Evolutionary conservation across 92 coral and sea anemone genomes (phyloP).

Genomic region (Porites divaricata): DNA sequence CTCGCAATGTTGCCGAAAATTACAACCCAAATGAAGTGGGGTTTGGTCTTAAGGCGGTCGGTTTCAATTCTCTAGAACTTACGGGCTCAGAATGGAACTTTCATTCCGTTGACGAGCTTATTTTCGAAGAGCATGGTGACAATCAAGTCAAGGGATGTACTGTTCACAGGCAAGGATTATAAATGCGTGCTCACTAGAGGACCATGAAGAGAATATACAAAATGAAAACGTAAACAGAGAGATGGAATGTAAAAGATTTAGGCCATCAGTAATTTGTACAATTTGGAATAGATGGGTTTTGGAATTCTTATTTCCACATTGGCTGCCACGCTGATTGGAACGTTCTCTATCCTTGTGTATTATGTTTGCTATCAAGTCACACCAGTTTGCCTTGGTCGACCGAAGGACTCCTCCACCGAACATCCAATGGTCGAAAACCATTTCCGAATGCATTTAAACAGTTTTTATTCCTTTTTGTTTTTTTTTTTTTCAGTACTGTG

Average conservation of each 20-base stretch:
- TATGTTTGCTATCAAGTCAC: neutral
- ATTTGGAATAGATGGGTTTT: neutral
- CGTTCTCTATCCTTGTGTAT: neutral
- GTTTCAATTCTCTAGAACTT: neutral
- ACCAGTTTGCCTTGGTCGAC: neutral
- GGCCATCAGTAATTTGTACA: conserved; percentile 3
- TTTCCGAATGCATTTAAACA: neutral
- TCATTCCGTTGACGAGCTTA: neutral
- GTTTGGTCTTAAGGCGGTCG: neutral
- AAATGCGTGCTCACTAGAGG: neutral
- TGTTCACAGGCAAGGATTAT: conserved; percentile 9
- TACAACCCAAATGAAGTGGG: conserved; percentile 6
- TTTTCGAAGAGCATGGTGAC: neutral
- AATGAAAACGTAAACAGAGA: neutral
- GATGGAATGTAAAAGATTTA: conserved; percentile 10
- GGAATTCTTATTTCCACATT: neutral
- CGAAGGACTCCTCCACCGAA: neutral
- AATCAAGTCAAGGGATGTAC: neutral
- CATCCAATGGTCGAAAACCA: conserved; percentile 3
- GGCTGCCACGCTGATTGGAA: neutral
- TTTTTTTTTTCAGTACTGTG: neutral
- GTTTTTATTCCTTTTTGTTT: neutral
- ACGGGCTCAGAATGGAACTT: conserved; percentile 3
- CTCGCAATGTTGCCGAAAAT: neutral
- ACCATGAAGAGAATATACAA: neutral